Conservation (phyloP, 2,113 vertebrate species). For the Syngnathus floridae region DNA sequence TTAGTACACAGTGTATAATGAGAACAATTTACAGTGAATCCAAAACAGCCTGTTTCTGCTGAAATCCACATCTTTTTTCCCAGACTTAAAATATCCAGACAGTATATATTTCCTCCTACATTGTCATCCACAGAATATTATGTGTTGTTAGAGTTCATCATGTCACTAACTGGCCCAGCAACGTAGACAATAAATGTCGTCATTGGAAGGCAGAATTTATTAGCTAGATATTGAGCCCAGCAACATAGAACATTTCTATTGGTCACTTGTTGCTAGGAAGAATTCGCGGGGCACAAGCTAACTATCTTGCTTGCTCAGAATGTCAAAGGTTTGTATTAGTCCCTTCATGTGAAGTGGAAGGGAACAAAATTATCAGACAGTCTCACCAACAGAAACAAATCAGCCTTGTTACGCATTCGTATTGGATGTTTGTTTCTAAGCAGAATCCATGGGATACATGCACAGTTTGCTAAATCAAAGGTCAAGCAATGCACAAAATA, state of each 20-base stretch:
- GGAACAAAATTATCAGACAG: neutral
- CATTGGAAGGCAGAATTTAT: too few species aligned
- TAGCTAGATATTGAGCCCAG: too few species aligned
- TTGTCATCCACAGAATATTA: neutral
- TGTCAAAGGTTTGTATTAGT: neutral
- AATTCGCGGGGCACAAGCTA: neutral
- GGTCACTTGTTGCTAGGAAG: neutral
- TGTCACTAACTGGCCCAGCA: neutral
- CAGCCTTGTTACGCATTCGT: neutral
- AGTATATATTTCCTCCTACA: neutral
- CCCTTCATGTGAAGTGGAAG: neutral
- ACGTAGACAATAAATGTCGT: neutral
- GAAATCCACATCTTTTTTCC: neutral
- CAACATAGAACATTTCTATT: neutral
- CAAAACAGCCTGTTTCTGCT: neutral
- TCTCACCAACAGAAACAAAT: neutral
- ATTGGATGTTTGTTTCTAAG: neutral
- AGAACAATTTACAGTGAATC: constrained; percentile 18
- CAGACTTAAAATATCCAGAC: neutral
- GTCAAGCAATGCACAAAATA: neutral
- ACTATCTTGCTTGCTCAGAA: neutral
- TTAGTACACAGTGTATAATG: constrained; percentile 21
- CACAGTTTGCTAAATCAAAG: neutral
- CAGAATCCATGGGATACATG: neutral
- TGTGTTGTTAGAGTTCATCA: neutral